Evolutionary conservation across 2,888 invertebrate genomes (phyloP), one percentile per base, ranked within the genome.

Genomic region (Ochropleura leucogaster): DNA sequence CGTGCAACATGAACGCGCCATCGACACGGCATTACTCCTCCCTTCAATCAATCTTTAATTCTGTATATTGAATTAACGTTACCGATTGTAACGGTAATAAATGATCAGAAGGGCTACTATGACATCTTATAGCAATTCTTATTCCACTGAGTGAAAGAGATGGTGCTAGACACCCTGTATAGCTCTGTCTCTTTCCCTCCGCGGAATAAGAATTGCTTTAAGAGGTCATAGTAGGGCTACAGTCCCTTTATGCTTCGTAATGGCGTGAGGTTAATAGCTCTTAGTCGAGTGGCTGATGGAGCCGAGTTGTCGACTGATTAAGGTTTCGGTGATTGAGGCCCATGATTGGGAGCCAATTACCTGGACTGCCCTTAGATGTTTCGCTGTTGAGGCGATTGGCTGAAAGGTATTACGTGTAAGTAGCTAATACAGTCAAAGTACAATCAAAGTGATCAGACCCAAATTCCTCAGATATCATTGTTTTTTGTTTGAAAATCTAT

Each of bases 211-310:
- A n/a, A n/a, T n/a, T n/a, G n/a, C n/a, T n/a, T n/a, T n/a, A n/a
- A n/a, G n/a, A n/a, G n/a, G n/a, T n/a, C n/a, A n/a, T n/a, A n/a
- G n/a, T n/a, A n/a, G n/a, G n/a, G n/a, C n/a, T n/a, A n/a, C n/a
- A 79, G 79, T 81, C 72, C 77, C 79, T 88, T 85, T 83, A 87
- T 84, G 76, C 55, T 70, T 78, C 67, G 77, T 86, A 88, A 88
- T 87, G 85, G 84, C 68, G 55, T 59, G 65, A 71, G 53, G 73
- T 73, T 82, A 83, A 80, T 82, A 72, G 40, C 10, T 74, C 60
- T 64, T 53, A 74, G 62, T 71, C 74, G 57, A 64, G 79, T 79
- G 71, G 77, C 77, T 82, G 80, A 83, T 77, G 80, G 74, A 76
- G 67, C 72, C 75, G 65, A 77, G 68, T 53, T 63, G 79, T 66